phyloP scores from a whole-genome alignment of 2,113 vertebrate species.

The Oxyruncus cristatus region DNA sequence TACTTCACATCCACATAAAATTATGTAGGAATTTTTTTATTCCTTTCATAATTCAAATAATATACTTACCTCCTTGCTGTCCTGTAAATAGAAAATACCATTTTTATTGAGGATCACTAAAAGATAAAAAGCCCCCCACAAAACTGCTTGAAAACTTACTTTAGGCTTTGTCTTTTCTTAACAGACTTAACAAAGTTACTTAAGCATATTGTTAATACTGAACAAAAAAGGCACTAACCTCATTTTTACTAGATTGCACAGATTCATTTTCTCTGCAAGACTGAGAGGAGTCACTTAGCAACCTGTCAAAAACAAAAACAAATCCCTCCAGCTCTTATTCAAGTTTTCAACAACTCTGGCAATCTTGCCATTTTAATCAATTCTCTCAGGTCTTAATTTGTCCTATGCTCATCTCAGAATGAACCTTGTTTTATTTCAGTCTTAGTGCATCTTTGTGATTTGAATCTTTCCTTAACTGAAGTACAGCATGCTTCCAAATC shows the following conservation, averaged over 20 bases:
- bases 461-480: background rate
- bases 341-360: constrained; percentile 48
- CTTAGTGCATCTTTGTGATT: background rate
- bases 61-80: constrained; percentile 69
- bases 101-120: background rate
- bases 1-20: background rate
- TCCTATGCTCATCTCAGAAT: background rate
- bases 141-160: background rate
- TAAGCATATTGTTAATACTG: background rate
- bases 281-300: constrained; percentile 86
- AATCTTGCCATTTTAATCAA: constrained; percentile 23
- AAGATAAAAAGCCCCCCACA: background rate
- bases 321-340: constrained; percentile 44
- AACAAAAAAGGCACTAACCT: constrained; percentile 77
- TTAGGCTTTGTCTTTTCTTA: background rate
- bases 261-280: constrained; percentile 83
- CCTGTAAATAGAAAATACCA: constrained; percentile 60
- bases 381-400: constrained; percentile 7
- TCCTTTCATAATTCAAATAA: constrained; percentile 39
- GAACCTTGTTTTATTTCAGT: background rate
- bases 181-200: background rate
- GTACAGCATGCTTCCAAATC: background rate
- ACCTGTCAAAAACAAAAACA: constrained; percentile 77
- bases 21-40: background rate
- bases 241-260: constrained; percentile 81